These are phyloP conservation scores for Alcis repandata DNA, from an alignment of 2,888 invertebrate species.

Conservation along the genomic window DNA sequence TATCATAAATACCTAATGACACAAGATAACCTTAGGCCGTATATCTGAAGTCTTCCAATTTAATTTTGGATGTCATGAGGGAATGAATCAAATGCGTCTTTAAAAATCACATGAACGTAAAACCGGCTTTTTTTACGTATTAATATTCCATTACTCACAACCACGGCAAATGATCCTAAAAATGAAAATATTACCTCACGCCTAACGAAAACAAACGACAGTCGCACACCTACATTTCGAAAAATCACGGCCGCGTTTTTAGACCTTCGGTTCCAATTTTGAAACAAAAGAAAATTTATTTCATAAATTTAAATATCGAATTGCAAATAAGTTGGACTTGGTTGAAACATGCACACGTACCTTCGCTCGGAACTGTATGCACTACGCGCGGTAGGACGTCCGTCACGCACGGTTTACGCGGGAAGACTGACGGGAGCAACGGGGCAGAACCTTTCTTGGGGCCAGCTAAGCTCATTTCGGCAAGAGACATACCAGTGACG, in stretches of 20 bases:
- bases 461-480: slow-evolving; percentile 22
- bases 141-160: slow-evolving; percentile 7
- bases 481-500: slow-evolving; percentile 21
- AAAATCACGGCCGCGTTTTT: not conserved
- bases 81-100: too few species aligned
- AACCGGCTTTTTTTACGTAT: not conserved
- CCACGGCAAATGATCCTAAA: not conserved
- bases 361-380: slow-evolving; percentile 30
- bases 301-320: not conserved
- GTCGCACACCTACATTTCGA: not conserved
- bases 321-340: slow-evolving; percentile 17
- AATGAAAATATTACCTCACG: not conserved
- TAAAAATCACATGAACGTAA: not conserved
- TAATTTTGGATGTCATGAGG: too few species aligned
- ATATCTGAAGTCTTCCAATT: too few species aligned
- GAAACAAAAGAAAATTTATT: not conserved
- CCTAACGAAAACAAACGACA: slow-evolving; percentile 15
- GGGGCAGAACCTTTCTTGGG: slow-evolving; percentile 5
- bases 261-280: not conserved
- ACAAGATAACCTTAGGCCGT: too few species aligned
- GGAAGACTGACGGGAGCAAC: slow-evolving; percentile 31
- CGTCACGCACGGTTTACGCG: slow-evolving; percentile 32
- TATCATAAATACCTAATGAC: too few species aligned
- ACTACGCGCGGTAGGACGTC: slow-evolving; percentile 21
- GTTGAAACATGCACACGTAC: slow-evolving; percentile 22